These are phyloP conservation scores for Dicrurus megarhynchus DNA, from an alignment of 2,113 vertebrate species.

Conservation along the genomic window DNA sequence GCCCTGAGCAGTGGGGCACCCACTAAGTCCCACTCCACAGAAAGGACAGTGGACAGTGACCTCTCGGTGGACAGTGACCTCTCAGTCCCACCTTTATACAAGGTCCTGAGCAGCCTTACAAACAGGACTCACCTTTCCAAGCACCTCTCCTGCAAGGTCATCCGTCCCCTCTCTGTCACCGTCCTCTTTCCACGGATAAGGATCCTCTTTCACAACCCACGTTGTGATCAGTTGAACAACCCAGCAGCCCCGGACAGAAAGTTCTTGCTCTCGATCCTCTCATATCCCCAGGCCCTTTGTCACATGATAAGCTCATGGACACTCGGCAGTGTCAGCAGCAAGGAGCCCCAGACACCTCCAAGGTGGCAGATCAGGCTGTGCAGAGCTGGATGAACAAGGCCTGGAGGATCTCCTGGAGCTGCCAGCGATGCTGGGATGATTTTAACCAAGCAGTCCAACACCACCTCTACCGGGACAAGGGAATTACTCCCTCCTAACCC, in stretches of 20 bases:
- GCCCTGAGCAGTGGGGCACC: background rate
- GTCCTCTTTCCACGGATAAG: fast-evolving
- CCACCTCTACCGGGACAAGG: background rate
- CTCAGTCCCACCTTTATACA: background rate
- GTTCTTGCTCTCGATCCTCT: background rate
- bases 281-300: background rate
- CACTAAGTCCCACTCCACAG: background rate
- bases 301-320: background rate
- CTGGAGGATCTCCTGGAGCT: background rate
- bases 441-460: background rate
- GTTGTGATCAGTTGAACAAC: background rate
- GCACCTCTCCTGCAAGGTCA: background rate
- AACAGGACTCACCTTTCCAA: background rate
- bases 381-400: background rate
- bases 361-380: background rate
- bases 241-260: background rate
- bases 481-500: background rate
- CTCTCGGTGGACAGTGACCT: background rate
- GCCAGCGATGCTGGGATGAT: background rate
- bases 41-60: background rate
- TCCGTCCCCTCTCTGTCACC: fast-evolving
- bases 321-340: background rate
- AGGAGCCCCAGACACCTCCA: background rate
- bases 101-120: background rate
- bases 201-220: background rate